phyloP scores from a whole-genome alignment of 2,888 invertebrate species.

The Microctonus hyperodae region DNA sequence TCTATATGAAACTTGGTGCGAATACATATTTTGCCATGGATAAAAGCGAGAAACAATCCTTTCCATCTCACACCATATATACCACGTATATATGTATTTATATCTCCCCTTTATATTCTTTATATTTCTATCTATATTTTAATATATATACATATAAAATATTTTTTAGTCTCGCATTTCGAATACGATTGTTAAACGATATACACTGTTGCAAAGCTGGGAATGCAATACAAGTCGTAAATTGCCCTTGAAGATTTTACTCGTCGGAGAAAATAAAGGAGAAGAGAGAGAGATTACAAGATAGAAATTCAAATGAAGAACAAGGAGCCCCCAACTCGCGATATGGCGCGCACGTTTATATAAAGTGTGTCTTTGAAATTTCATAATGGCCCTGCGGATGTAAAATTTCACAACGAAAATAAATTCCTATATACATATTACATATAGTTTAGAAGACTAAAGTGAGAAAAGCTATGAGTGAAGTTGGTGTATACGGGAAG shows the following conservation, averaged over 20 bases:
- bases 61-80: background rate
- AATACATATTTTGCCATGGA: slow-evolving; percentile 28
- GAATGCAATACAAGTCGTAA: background rate
- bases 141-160: no score
- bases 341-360: background rate
- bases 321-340: background rate
- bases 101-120: background rate
- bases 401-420: background rate
- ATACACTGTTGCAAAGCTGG: background rate
- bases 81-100: background rate
- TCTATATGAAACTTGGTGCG: slow-evolving; percentile 29
- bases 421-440: background rate
- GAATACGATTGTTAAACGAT: background rate
- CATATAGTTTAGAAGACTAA: background rate
- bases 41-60: slow-evolving; percentile 19
- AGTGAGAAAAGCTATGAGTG: background rate
- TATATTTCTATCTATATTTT: background rate
- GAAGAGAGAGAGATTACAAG: background rate
- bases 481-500: background rate
- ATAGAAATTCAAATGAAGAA: background rate
- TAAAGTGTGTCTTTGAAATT: background rate
- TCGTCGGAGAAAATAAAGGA: background rate
- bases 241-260: background rate
- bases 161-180: background rate
- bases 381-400: background rate